Evolutionary conservation across 2,113 vertebrate species (phyloP), one percentile per base, ranked within the genome.

Genomic region (Neomonachus schauinslandi): DNA sequence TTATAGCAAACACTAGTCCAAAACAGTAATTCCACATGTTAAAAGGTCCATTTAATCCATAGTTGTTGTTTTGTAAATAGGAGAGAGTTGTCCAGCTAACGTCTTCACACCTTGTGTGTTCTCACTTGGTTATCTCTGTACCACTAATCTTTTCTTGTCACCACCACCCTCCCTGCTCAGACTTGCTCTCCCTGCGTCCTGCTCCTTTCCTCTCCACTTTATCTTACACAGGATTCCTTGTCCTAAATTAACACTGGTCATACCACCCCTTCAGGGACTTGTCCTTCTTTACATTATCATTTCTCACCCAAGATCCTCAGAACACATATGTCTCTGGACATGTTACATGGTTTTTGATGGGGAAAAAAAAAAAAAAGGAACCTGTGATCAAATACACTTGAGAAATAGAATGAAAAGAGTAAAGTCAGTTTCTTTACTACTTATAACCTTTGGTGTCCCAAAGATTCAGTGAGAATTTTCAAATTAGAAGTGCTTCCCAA

Each of bases 381-480:
- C 55, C 8, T 83, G 18, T 79, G 33, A 87, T 53, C 42, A 93
- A 96, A 90, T 71, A 81, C 16, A 96, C 39, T 88, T 87, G 55
- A 42, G 77, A 96, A 96, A 87, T 36, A 74, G 7, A 79, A 16
- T 5, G 81, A 92, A 83, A 36, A 82, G 46, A 74, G 21, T 71
- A 82, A 49, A 49, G 36, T 67, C 49, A 22, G 51, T 89, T 89
- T 76, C 42, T 96, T 14, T 51, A 77, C 11, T 76, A 92, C 72
- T 57, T 11, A 51, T 67, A 63, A 67, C 4, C 9, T 91, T 67
- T 93, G n/a, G 53, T 89, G 94, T 49, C 11, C 31, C 36, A 53
- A 94, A 96, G 93, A 63, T 31, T 83, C 26, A 93, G 36, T 39
- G 28, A 72, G 39, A 88, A 82, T 86, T 96, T 97, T 55, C 31